These are phyloP conservation scores for Varanus salvator DNA, from an alignment of 2,113 vertebrate species.

Conservation along the genomic window DNA sequence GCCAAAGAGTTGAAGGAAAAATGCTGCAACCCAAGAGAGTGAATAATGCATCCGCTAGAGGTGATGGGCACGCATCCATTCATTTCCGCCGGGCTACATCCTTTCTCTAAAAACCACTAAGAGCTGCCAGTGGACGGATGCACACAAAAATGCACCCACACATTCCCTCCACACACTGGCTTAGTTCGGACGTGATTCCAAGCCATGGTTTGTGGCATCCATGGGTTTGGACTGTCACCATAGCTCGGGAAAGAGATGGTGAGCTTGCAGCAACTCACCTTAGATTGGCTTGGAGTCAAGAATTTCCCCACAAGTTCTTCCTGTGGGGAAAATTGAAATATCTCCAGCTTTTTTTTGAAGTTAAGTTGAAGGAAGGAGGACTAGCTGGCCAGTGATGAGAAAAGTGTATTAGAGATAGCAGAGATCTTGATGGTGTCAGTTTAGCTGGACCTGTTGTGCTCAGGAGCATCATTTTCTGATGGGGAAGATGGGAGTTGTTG, in stretches of 20 bases:
- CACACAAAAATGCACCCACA: neutral
- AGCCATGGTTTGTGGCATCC: neutral
- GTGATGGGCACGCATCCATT: neutral
- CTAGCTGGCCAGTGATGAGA: no score
- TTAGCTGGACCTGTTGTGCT: no score
- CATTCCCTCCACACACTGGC: neutral
- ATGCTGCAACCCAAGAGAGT: neutral
- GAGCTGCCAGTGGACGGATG: neutral
- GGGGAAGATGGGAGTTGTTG: no score
- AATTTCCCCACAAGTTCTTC: neutral
- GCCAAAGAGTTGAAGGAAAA: neutral
- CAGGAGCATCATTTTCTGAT: no score
- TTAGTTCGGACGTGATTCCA: neutral
- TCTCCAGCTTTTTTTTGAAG: no score
- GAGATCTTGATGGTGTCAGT: no score
- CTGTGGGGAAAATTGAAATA: no score
- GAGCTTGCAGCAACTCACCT: neutral
- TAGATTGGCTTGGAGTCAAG: neutral
- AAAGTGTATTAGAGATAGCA: no score
- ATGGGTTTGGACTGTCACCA: neutral
- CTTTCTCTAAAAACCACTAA: neutral
- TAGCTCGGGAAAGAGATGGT: neutral
- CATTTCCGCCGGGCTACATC: neutral
- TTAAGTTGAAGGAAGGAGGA: no score
- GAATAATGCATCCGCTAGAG: neutral